Conservation (phyloP, 2,113 vertebrate species). For the Edolisoma coerulescens region DNA sequence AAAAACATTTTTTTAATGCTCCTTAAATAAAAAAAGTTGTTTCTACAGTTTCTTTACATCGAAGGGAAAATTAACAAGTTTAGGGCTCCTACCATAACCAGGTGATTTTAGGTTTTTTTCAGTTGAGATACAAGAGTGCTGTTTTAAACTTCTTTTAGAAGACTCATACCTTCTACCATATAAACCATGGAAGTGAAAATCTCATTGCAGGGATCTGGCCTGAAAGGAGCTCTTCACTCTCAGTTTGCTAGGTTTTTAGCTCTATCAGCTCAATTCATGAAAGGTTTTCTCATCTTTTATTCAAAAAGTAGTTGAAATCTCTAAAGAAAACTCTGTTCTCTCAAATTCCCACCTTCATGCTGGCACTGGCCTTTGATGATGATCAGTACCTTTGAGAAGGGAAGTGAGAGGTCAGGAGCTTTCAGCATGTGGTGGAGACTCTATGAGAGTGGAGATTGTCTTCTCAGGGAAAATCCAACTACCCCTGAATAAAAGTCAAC, state of each 20-base stretch:
- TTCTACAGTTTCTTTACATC: neutral
- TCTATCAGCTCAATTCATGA: slow-evolving; percentile 60
- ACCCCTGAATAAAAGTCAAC: slow-evolving; percentile 33
- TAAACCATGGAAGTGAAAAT: neutral
- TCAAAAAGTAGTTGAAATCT: slow-evolving; percentile 57
- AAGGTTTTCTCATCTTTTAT: slow-evolving; percentile 66
- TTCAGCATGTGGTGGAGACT: slow-evolving; percentile 43
- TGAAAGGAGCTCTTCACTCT: slow-evolving; percentile 6
- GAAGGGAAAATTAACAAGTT: neutral
- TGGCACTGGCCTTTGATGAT: slow-evolving; percentile 56
- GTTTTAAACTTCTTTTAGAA: neutral
- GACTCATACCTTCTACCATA: neutral
- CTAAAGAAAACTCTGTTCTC: slow-evolving; percentile 18
- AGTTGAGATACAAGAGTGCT: neutral
- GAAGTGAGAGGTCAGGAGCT: slow-evolving; percentile 51
- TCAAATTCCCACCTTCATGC: slow-evolving; percentile 43
- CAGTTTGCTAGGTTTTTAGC: slow-evolving; percentile 26
- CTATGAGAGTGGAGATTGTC: slow-evolving; percentile 17
- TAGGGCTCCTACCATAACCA: neutral
- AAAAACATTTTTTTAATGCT: neutral
- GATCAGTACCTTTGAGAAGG: slow-evolving; percentile 43
- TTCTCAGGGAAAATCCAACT: slow-evolving; percentile 33
- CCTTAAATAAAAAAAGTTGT: neutral
- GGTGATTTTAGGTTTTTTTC: neutral
- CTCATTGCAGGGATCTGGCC: neutral